Conservation (phyloP, 2,888 invertebrate genomes). For the Eristalis pertinax region DNA sequence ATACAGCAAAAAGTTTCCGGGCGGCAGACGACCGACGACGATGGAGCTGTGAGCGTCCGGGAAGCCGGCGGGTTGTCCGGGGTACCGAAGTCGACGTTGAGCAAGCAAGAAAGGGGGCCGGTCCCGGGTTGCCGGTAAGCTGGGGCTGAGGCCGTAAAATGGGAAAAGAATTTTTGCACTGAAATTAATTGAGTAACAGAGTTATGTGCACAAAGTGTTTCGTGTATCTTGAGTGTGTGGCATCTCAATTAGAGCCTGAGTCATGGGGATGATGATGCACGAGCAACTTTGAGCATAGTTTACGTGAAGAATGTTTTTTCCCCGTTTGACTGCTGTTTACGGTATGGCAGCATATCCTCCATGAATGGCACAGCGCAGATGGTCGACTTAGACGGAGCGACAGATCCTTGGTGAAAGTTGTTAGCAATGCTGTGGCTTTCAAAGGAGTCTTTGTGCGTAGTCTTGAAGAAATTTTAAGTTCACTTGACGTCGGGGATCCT, state of each 20-base stretch:
- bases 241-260: slow-evolving; percentile 61
- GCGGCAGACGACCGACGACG: slow-evolving; percentile 11
- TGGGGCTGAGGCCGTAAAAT: slow-evolving; percentile 24
- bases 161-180: slow-evolving; percentile 63
- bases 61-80: not conserved
- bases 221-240: slow-evolving; percentile 58
- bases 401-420: slow-evolving; percentile 33
- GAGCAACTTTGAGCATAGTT: slow-evolving; percentile 53
- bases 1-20: slow-evolving; percentile 64
- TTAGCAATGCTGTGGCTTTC: slow-evolving; percentile 22
- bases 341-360: not conserved
- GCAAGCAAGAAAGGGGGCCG: slow-evolving; percentile 13
- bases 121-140: not conserved
- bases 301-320: slow-evolving; percentile 27
- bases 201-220: slow-evolving; percentile 64
- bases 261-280: slow-evolving; percentile 34
- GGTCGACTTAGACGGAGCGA: slow-evolving; percentile 13
- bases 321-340: not conserved
- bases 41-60: not conserved
- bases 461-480: not conserved
- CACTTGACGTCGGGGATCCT: not conserved
- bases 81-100: not conserved
- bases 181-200: slow-evolving; percentile 70
- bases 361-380: not conserved
- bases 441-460: slow-evolving; percentile 16